Conservation (phyloP, 2,797 vertebrate species). For the Tympanoctomys barrerae region DNA sequence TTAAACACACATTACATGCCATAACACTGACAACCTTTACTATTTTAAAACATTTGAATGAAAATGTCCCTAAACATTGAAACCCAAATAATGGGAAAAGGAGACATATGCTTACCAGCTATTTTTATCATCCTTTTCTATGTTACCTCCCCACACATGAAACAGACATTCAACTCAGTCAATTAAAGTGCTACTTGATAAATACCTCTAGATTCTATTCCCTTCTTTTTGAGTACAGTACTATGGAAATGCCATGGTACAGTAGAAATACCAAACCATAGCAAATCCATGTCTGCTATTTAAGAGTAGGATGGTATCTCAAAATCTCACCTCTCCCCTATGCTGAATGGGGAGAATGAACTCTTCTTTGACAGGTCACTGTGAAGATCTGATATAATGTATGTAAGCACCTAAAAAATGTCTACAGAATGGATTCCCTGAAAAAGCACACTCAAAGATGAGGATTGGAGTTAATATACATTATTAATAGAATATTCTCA, state of each 20-base stretch:
- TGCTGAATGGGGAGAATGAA: neutral
- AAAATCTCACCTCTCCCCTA: neutral
- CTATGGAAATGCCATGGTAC: neutral
- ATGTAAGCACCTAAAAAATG: neutral
- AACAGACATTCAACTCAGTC: neutral
- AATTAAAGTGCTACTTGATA: neutral
- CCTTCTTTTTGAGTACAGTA: neutral
- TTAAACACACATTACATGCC: neutral
- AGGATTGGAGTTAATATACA: neutral
- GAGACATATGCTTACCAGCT: neutral
- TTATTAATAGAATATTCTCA: neutral
- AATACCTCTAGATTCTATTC: neutral
- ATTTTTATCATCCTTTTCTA: neutral
- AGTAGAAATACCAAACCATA: neutral
- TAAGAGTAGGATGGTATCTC: neutral
- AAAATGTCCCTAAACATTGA: neutral
- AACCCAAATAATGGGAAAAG: neutral
- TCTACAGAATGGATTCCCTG: neutral
- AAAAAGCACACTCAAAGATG: neutral
- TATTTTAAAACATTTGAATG: neutral
- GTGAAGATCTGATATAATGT: neutral
- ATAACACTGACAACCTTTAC: neutral
- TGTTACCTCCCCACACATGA: neutral
- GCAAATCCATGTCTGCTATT: neutral
- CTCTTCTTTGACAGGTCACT: neutral